phyloP scores from a whole-genome alignment of 2,888 invertebrate genomes.

The Phorcus lineatus region DNA sequence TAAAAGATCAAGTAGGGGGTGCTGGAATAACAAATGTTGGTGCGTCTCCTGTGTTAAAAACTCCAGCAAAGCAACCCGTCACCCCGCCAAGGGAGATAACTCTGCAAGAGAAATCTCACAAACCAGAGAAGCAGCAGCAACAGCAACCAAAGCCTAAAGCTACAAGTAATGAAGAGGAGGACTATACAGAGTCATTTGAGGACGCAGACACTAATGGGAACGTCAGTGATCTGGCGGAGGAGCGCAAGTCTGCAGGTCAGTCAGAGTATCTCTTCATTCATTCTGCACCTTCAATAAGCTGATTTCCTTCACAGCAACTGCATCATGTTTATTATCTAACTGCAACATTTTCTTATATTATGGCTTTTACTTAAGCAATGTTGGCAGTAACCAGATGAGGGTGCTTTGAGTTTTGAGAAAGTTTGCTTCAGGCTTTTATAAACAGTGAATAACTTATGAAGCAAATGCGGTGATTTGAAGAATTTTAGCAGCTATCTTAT shows the following conservation, averaged over 20 bases:
- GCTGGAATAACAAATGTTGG: neutral
- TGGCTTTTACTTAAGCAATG: no score
- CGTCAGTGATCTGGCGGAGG: slow-evolving; percentile 58
- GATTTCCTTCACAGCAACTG: no score
- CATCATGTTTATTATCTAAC: no score
- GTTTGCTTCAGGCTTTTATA: no score
- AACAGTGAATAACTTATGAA: no score
- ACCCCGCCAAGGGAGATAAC: neutral
- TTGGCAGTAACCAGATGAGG: no score
- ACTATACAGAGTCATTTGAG: slow-evolving; percentile 63
- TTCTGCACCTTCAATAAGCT: no score
- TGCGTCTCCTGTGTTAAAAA: neutral
- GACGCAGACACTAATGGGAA: slow-evolving; percentile 61
- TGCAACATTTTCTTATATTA: no score
- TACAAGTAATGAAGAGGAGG: slow-evolving; percentile 32
- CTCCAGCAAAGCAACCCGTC: neutral
- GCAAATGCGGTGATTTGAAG: no score
- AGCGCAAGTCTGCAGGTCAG: slow-evolving; percentile 39
- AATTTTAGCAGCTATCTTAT: no score
- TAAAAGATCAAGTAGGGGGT: slow-evolving; percentile 41
- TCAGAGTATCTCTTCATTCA: neutral
- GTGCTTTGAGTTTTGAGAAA: no score
- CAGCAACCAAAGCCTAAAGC: slow-evolving; percentile 28
- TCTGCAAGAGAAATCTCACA: neutral
- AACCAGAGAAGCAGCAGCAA: neutral